phyloP scores from a whole-genome alignment of 2,797 vertebrate species.

The Lacerta agilis region DNA sequence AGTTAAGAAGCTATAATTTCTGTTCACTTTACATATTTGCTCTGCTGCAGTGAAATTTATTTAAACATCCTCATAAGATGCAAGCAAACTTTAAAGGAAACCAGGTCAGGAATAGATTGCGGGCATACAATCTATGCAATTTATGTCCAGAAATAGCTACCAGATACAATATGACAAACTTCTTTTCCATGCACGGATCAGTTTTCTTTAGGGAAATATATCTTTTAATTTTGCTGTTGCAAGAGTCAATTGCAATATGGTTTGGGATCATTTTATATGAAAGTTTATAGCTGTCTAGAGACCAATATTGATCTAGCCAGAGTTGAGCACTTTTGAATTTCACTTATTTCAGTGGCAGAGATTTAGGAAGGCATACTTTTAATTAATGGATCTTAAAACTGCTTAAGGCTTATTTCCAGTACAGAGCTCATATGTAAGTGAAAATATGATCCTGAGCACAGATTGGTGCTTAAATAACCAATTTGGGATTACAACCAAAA shows the following conservation, averaged over 20 bases:
- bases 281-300: not conserved
- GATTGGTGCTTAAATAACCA: not conserved
- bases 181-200: constrained; percentile 48
- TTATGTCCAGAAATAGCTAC: constrained; percentile 62
- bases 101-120: constrained; percentile 71
- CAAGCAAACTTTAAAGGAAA: constrained; percentile 71
- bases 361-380: not conserved
- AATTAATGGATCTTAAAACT: not conserved
- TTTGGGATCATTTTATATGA: constrained; percentile 36
- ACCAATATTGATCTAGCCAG: not conserved
- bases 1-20: constrained; percentile 29
- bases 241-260: constrained; percentile 8
- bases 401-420: not conserved
- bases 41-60: constrained; percentile 47
- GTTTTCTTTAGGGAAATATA: not conserved
- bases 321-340: not conserved
- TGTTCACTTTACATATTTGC: constrained; percentile 10
- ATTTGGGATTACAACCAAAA: not conserved
- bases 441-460: not conserved
- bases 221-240: constrained; percentile 23
- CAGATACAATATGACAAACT: constrained; percentile 56
- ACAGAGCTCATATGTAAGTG: not conserved
- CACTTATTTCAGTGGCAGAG: not conserved
- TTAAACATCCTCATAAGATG: constrained; percentile 47
- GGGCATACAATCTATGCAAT: constrained; percentile 63